Percentiles rank a stretch among this genome's conserved stretches.
Evolutionary conservation across 2,888 invertebrate genomes (phyloP).

Genomic region (Ellobium chinense): DNA sequence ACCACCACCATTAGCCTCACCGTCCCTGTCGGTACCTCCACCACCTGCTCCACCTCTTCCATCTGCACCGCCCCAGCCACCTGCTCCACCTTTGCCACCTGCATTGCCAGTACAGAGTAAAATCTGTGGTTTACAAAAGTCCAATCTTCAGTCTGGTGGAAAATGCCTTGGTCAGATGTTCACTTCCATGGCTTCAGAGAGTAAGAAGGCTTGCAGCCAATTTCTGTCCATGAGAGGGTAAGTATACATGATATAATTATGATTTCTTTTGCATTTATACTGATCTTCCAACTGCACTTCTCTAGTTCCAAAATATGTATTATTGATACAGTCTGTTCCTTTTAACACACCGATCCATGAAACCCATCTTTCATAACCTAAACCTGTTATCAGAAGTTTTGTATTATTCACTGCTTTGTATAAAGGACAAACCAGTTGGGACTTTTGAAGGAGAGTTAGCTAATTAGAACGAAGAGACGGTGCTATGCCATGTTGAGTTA

Average conservation of each 20-base stretch:
- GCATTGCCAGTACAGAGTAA: constrained; percentile 46
- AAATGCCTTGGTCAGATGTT: constrained; percentile 44
- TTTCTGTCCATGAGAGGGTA: not conserved
- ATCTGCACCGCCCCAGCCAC: constrained; percentile 34
- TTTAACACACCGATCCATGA: too few species aligned
- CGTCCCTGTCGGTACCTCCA: not conserved
- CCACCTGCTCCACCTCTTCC: constrained; percentile 33
- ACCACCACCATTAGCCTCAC: not conserved
- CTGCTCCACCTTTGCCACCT: constrained; percentile 51
- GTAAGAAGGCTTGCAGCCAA: not conserved
- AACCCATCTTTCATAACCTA: too few species aligned
- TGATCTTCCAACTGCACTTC: not conserved
- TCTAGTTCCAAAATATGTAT: too few species aligned
- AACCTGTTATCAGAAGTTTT: too few species aligned
- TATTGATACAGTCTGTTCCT: too few species aligned
- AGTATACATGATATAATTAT: not conserved
- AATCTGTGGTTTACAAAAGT: constrained; percentile 36
- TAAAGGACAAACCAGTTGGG: too few species aligned
- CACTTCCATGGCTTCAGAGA: constrained; percentile 43
- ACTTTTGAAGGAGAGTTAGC: too few species aligned
- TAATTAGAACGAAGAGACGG: too few species aligned
- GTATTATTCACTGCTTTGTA: too few species aligned
- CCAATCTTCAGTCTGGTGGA: constrained; percentile 50
- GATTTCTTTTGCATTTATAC: not conserved
- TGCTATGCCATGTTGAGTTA: too few species aligned